Evolutionary conservation across 2,113 vertebrate species (phyloP), one percentile per base, ranked within the genome.

Genomic region (Pelvicachromis taeniatus): DNA sequence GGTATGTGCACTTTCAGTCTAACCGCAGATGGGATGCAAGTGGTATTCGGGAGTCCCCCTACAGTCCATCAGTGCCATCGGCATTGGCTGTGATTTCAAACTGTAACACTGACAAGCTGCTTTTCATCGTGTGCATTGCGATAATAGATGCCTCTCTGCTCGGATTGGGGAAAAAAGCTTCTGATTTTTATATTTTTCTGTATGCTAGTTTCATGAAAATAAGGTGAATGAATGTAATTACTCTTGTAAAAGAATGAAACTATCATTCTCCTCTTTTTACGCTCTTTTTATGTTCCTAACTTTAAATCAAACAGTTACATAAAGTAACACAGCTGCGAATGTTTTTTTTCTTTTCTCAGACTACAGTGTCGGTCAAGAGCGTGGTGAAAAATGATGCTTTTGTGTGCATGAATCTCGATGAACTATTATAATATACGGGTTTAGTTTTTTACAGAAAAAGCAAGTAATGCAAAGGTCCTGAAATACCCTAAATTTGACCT

Each of bases 91-190:
- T 52, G 50, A 52, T 53, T 0, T 53, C 50, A 10, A 53, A 53
- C 19, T 52, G 7, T 19, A 52, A 19, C 17, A 0, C 48, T 53
- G 50, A n/a, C 9, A 53, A n/a, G 9, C 19, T 53, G 50, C n/a
- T 53, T 53, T 19, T n/a, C 53, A 54, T 6, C 9, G 21, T 53
- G n/a, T 54, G n/a, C 52, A 54, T 0, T 54, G 19, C 21, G 0
- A 54, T 21, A 54, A 54, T 21, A 54, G 2, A 53, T 53, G 9
- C 21, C 52, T 54, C 52, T 54, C 52, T 54, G 21, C 9, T 54
- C 1, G 21, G n/a, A 53, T 0, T 11, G n/a, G n/a, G 9, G n/a
- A 53, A 53, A 53, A 53, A 21, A 21, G 52, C n/a, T 54, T 54
- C n/a, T 21, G 9, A 54, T 54, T 54, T 21, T 2, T 54, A 54